Evolutionary conservation across 1,140 invertebrate genomes (phyloP), one percentile per base, ranked within the genome.

Genomic region (Papilio machaon): DNA sequence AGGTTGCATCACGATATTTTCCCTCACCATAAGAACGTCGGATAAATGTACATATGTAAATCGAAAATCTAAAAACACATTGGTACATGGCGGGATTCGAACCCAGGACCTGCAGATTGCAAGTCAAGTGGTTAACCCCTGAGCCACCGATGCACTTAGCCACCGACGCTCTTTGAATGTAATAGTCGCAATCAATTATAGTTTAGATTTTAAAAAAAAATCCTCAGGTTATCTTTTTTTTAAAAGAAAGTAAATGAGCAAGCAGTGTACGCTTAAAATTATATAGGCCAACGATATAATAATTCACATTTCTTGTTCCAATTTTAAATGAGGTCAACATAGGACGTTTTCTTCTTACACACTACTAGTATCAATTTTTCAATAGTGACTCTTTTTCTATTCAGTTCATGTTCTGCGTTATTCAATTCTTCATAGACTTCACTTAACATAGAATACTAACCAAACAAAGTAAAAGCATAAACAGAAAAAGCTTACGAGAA

Each of bases 261-360:
- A 7, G 17, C 5, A 3, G 17, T 17, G 17, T n/a, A 4, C 17
- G 17, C 52, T 54, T n/a, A 15, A 54, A 54, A 5, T 17, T n/a
- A 49, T 54, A 13, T 58, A 58, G 54, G 54, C n/a, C 54, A 58
- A 58, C 1, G n/a, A 58, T 58, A 58, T 58, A 54, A 54, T 30
- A 30, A 30, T 19, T 19, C n/a, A 58, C 54, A 58, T 58, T 8
- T 9, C 54, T 19, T 58, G 54, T 9, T 58, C 54, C 9, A 17
- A 58, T 58, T 58, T 58, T 58, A 58, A 58, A 58, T 58, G n/a
- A 58, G 54, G 54, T 58, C 54, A 58, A 8, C 54, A 58, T 19
- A 17, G 15, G 13, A 58, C 54, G 54, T 19, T 58, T 58, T 17
- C 54, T 58, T 52, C 15, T 52, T 58, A 58, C n/a, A 54, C 52